Evolutionary conservation across 2,113 vertebrate species (phyloP).

Genomic region (Alethe diademata): DNA sequence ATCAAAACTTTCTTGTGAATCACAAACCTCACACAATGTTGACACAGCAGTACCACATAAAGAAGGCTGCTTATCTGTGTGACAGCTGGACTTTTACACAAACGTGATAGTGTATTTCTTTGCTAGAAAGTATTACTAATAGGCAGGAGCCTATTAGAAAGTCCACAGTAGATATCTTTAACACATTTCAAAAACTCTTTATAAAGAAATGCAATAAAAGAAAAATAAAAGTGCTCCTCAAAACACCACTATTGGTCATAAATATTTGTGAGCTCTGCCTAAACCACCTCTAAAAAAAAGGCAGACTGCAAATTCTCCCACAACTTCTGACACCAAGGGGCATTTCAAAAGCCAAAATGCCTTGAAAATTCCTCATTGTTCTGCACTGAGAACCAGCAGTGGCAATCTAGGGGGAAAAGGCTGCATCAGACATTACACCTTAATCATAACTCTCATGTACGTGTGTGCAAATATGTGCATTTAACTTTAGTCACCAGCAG

Average conservation of each 20-base stretch:
- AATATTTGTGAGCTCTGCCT: background rate
- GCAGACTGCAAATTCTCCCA: background rate
- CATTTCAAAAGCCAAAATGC: background rate
- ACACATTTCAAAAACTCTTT: background rate
- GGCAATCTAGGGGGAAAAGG: background rate
- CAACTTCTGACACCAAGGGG: background rate
- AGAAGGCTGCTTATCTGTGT: background rate
- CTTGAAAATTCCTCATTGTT: background rate
- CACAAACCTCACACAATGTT: background rate
- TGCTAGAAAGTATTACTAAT: background rate
- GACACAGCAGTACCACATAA: background rate
- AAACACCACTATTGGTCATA: background rate
- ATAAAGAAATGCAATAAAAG: background rate
- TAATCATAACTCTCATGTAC: background rate
- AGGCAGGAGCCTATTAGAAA: background rate
- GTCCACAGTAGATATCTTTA: background rate
- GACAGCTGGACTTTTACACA: background rate
- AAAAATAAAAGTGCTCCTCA: background rate
- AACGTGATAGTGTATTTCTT: rapidly evolving
- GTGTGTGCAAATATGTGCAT: background rate
- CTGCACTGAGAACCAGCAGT: background rate
- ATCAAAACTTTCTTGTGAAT: background rate
- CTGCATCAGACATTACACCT: background rate
- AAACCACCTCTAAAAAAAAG: background rate
- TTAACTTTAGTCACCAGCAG: background rate